Conservation (phyloP, 2,888 invertebrate genomes). For the Tubiluchus corallicola region DNA sequence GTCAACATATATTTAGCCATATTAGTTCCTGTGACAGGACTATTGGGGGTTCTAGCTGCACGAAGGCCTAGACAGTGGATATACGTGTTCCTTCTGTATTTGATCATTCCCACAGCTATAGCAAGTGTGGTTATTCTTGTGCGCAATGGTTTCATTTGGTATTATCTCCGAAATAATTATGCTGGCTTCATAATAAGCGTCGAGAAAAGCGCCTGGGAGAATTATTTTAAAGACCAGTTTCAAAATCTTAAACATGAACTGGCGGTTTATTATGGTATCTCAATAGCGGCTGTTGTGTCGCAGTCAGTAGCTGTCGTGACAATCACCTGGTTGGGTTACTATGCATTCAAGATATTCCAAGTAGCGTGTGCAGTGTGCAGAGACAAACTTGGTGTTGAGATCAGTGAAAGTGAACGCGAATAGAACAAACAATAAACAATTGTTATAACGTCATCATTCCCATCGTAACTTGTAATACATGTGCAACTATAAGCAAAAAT, state of each 20-base stretch:
- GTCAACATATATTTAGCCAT: neutral
- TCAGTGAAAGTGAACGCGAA: no score
- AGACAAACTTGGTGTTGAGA: neutral
- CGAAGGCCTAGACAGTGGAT: neutral
- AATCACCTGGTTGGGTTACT: neutral
- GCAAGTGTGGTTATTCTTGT: neutral
- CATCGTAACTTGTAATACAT: no score
- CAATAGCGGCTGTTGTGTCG: neutral
- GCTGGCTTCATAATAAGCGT: neutral
- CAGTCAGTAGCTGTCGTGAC: neutral
- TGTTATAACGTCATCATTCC: no score
- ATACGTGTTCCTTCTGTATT: neutral
- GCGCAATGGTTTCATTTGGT: neutral
- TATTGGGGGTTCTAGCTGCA: neutral
- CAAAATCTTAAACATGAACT: no score
- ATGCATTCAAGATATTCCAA: slow-evolving; percentile 1
- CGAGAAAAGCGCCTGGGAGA: neutral
- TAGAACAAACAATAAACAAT: no score
- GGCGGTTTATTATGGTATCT: neutral
- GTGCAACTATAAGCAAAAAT: no score
- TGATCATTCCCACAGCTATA: neutral
- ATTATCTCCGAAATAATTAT: neutral
- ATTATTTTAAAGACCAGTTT: slow-evolving; percentile 1
- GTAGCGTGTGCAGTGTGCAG: neutral
- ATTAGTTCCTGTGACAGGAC: neutral